Base-by-base conservation (phyloP, 2,888 invertebrate species). In the Clostera curtula region DNA sequence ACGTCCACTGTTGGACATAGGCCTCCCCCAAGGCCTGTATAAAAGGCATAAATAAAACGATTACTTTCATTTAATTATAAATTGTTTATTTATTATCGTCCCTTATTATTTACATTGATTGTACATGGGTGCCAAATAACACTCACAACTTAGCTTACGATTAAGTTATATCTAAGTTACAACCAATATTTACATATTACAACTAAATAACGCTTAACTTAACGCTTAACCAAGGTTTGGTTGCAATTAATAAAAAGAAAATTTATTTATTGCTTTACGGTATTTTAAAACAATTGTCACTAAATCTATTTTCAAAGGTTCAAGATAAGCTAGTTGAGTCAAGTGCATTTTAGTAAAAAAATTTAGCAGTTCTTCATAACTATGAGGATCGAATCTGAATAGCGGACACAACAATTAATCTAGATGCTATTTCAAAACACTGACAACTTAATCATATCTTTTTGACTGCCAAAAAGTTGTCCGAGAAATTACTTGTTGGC, bases 161-260 rank as follows among this genome's bases (percentile, higher is more conserved):
- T 38, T 33, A 44, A 11, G 43, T 43, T 47, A 45, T 36, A 24
- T 39, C 48, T 49, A 49, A 13, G 31, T 53, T 59, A 52, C 41
- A 29, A 40, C 44, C 54, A 49, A 56, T 76, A 77, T 77, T 61
- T 75, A 79, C 77, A 75, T 60, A 80, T 71, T 82, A 82, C 49
- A 80, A 82, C 77, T 82, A 82, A 77, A 77, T 82, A 82, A 82
- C 82, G 77, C 77, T 74, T 71, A 70, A 33, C 36, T 33, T 48
- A 48, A 56, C 46, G n/a, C n/a, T n/a, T n/a, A n/a, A n/a, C n/a
- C n/a, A 45, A 29, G 55, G 50, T 36, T 39, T 35, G 27, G 40
- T 36, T 13, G 12, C 3, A 20, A 12, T 20, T 20, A 12, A 20
- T 12, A 20, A 12, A 2, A n/a, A 21, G 8, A 12, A 5, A 2